phyloP scores from a whole-genome alignment of 37 sponge, comb jelly and placozoan genomes.

The Hormiphora californensis region DNA sequence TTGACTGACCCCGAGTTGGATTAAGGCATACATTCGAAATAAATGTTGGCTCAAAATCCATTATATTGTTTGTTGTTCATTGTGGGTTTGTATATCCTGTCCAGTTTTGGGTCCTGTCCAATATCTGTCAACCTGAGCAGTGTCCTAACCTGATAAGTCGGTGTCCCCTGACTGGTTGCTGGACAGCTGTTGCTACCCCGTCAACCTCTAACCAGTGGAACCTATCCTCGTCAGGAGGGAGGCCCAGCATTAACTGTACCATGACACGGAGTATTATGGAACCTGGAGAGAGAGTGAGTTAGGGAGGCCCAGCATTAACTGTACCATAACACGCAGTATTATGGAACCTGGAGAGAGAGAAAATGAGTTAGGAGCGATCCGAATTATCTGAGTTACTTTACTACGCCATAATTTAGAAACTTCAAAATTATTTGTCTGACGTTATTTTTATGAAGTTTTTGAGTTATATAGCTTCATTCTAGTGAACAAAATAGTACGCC shows the following conservation, averaged over 20 bases:
- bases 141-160: slow-evolving; percentile 14
- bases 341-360: slow-evolving; percentile 24
- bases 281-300: background rate
- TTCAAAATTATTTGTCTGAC: too few relatives aligned
- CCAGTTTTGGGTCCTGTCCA: too few relatives aligned
- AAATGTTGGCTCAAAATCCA: too few relatives aligned
- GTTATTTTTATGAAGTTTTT: too few relatives aligned
- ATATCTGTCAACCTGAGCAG: too few relatives aligned
- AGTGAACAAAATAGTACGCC: too few relatives aligned
- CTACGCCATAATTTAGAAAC: background rate
- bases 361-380: background rate
- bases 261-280: slow-evolving; percentile 48
- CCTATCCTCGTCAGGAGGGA: slow-evolving; percentile 24
- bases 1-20: too few relatives aligned
- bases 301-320: background rate
- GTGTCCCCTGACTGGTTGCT: background rate
- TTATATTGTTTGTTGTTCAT: too few relatives aligned
- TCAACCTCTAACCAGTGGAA: slow-evolving; percentile 52
- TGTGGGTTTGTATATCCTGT: too few relatives aligned
- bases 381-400: background rate
- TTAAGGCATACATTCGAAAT: too few relatives aligned
- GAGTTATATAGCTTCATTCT: too few relatives aligned
- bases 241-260: slow-evolving; percentile 45
- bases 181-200: background rate
- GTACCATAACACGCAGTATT: background rate